These are phyloP conservation scores for Potorous gilbertii DNA, from an alignment of 2,797 vertebrate species.

Conservation along the genomic window DNA sequence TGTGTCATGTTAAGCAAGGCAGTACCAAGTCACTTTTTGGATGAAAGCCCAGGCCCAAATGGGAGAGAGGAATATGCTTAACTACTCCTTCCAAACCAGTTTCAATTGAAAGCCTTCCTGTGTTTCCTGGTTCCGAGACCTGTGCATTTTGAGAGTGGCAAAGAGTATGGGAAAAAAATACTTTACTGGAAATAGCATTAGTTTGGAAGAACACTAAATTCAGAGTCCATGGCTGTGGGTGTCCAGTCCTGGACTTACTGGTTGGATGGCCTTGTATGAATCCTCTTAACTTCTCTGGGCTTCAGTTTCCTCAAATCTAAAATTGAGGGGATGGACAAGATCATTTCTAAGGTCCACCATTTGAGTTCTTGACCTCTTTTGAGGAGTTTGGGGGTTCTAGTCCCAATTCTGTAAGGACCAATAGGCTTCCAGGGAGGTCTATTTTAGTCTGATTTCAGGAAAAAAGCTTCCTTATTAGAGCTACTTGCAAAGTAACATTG, in stretches of 20 bases:
- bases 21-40: constrained; percentile 32
- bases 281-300: neutral
- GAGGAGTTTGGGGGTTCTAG: neutral
- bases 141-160: constrained; percentile 4
- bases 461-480: neutral
- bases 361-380: neutral
- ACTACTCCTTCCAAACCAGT: neutral
- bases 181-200: neutral
- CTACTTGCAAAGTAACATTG: neutral
- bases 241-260: neutral
- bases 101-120: neutral
- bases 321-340: neutral
- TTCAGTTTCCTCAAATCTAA: neutral
- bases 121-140: neutral
- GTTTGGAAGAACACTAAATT: neutral
- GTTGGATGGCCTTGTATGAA: neutral
- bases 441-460: neutral
- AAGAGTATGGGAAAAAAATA: neutral
- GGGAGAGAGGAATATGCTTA: constrained; percentile 10
- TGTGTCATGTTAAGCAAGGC: constrained; percentile 27
- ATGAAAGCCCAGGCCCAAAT: constrained; percentile 25
- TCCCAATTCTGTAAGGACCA: neutral
- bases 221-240: neutral
- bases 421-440: neutral
- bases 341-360: neutral